phyloP scores from a whole-genome alignment of 1,140 invertebrate genomes.

The Bactericera cockerelli region DNA sequence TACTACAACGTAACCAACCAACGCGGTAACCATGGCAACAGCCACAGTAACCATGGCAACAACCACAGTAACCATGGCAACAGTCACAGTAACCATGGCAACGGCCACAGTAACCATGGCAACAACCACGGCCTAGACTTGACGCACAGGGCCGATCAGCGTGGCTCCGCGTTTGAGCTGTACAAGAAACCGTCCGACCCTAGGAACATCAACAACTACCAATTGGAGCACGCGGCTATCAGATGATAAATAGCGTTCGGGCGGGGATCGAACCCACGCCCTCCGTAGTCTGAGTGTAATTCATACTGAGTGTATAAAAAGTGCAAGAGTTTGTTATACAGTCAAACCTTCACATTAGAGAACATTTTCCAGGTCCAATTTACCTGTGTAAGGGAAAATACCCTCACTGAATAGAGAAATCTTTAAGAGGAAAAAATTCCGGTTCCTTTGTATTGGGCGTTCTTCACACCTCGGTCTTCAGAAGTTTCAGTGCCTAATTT shows the following conservation, averaged over 20 bases:
- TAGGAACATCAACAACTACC: constrained; percentile 23
- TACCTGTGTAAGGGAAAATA: too few relatives aligned
- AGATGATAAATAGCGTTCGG: constrained; percentile 19
- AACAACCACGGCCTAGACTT: constrained; percentile 38
- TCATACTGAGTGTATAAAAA: too few relatives aligned
- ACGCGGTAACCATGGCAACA: constrained; percentile 27
- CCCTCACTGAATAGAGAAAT: too few relatives aligned
- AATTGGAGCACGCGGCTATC: constrained; percentile 24
- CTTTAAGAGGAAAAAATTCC: too few relatives aligned
- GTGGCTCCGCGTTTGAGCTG: constrained; percentile 87
- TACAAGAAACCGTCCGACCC: constrained; percentile 64
- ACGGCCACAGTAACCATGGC: constrained; percentile 28
- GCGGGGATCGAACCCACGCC: background rate
- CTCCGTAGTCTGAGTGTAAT: too few relatives aligned
- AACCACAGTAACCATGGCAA: constrained; percentile 30
- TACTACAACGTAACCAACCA: constrained; percentile 42
- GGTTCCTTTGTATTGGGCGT: too few relatives aligned
- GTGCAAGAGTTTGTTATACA: too few relatives aligned
- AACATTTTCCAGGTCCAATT: too few relatives aligned
- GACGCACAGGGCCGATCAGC: constrained; percentile 70
- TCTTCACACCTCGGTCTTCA: too few relatives aligned
- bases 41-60: too few relatives aligned
- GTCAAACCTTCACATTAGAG: too few relatives aligned
- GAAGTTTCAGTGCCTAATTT: too few relatives aligned
- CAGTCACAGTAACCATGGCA: constrained; percentile 23